Percentiles rank a stretch among this genome's conserved stretches.
Conservation (phyloP, 2,888 invertebrate species). For the Sphaerophoria rueppellii region DNA sequence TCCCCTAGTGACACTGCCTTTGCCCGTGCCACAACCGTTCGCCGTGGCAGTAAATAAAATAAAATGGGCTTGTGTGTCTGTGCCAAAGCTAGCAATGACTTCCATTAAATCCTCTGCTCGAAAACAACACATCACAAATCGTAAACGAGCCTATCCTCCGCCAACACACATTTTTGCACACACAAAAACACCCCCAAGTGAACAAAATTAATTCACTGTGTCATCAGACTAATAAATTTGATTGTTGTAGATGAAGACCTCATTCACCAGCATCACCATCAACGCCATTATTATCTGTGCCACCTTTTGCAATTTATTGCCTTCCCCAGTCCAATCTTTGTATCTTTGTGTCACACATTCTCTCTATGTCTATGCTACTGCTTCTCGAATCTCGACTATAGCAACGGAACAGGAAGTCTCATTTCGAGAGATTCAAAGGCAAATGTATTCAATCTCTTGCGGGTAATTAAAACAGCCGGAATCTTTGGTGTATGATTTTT, state of each 20-base stretch:
- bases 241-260: conserved; percentile 67
- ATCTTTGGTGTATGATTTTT: conserved; percentile 3
- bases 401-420: background rate
- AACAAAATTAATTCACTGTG: conserved; percentile 66
- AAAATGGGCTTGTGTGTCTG: conserved; percentile 42
- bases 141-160: background rate
- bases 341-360: background rate
- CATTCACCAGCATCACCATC: conserved; percentile 20
- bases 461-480: conserved; percentile 55
- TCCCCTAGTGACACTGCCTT: background rate
- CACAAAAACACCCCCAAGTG: conserved; percentile 40
- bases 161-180: background rate
- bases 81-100: conserved; percentile 44
- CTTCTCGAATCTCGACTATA: background rate
- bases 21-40: no score
- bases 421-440: conserved; percentile 25
- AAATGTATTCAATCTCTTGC: conserved; percentile 56
- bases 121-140: conserved; percentile 24
- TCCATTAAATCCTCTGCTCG: conserved; percentile 54
- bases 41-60: conserved; percentile 47
- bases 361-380: background rate
- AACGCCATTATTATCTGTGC: conserved; percentile 36
- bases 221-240: conserved; percentile 67
- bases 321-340: background rate
- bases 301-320: conserved; percentile 52